Percentiles rank a stretch among this genome's conserved stretches.
These are phyloP conservation scores for Panzeria rudis DNA, from an alignment of 2,888 invertebrate species.

Conservation along the genomic window DNA sequence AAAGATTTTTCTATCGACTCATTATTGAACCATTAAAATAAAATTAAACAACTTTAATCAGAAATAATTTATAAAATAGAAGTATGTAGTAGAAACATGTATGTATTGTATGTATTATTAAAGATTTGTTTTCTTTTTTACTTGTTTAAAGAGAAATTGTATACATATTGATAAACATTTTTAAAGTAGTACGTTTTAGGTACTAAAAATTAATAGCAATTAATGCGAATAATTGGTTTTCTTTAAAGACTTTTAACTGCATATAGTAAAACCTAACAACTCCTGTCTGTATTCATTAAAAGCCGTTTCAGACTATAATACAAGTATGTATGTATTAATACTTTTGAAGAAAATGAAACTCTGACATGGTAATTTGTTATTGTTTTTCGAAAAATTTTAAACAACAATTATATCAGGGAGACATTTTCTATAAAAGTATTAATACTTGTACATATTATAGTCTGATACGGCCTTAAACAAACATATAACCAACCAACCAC, in stretches of 20 bases:
- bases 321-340: too few relatives aligned
- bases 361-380: too few relatives aligned
- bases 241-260: not conserved
- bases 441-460: too few relatives aligned
- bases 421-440: too few relatives aligned
- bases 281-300: constrained; percentile 26
- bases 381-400: too few relatives aligned
- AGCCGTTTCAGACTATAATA: too few relatives aligned
- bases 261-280: constrained; percentile 22
- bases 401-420: too few relatives aligned
- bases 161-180: constrained; percentile 14
- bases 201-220: constrained; percentile 49
- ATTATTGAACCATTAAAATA: constrained; percentile 79
- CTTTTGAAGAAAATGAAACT: too few relatives aligned
- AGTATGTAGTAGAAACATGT: not conserved
- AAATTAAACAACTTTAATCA: constrained; percentile 9
- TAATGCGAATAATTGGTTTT: constrained; percentile 15
- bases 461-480: too few relatives aligned
- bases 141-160: constrained; percentile 10
- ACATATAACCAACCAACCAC: constrained; percentile 10
- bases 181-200: constrained; percentile 67
- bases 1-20: constrained; percentile 84
- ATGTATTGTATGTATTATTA: constrained; percentile 18
- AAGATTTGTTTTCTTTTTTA: not conserved
- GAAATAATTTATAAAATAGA: constrained; percentile 41